Conservation (phyloP, 2,888 invertebrate genomes). For the Ramazzottius varieornatus region DNA sequence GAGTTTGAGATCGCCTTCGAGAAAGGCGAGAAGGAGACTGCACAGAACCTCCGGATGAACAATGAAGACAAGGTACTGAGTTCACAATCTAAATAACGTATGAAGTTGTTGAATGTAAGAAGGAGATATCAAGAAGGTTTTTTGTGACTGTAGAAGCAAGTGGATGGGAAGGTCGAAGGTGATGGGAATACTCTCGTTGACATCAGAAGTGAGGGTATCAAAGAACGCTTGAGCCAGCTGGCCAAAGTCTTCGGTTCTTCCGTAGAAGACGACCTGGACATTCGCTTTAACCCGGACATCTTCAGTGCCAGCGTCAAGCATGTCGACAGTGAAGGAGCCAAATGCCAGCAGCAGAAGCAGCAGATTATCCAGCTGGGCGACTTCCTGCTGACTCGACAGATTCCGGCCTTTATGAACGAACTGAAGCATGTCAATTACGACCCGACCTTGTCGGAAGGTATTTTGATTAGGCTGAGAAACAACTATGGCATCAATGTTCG, state of each 20-base stretch:
- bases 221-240: not conserved
- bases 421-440: not conserved
- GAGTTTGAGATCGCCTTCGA: not conserved
- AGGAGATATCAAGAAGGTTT: too few species aligned
- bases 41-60: too few species aligned
- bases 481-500: constrained; percentile 68
- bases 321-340: constrained; percentile 33
- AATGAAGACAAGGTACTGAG: too few species aligned
- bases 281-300: constrained; percentile 92
- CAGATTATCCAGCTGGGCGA: constrained; percentile 25
- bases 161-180: too few species aligned
- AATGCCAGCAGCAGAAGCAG: not conserved
- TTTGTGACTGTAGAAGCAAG: too few species aligned
- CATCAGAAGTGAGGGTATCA: too few species aligned
- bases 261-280: constrained; percentile 59
- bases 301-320: constrained; percentile 79
- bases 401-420: constrained; percentile 33
- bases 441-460: constrained; percentile 3
- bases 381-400: constrained; percentile 68
- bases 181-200: too few species aligned
- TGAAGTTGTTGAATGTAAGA: too few species aligned
- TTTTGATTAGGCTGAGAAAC: constrained; percentile 5
- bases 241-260: not conserved
- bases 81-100: too few species aligned
- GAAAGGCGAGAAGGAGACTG: not conserved